Evolutionary conservation across 1,140 invertebrate species (phyloP), one percentile per base, ranked within the genome.

Genomic region (Physella acuta): DNA sequence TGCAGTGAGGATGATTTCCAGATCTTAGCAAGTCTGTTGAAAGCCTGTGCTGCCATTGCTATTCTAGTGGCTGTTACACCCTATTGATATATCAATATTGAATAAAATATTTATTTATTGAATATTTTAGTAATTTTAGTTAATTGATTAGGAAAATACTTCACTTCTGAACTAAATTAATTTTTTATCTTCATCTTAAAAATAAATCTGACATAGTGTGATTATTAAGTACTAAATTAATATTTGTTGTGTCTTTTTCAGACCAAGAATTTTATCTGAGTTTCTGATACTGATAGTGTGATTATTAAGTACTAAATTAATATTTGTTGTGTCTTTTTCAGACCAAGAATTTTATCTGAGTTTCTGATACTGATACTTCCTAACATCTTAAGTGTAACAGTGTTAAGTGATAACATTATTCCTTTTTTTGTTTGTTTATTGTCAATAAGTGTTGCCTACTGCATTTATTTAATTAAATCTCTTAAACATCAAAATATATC

Each of bases 361-460:
- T 55, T 68, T 20, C 37, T 74, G 0, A 39, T 77, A 28, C 44
- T 75, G 11, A 67, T 75, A 31, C 14, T 77, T 34, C 75, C 74
- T 49, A 52, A 71, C 8, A 66, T 71, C 17, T 33, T 79, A 53
- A 71, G 69, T 53, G 34, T 65, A n/a, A 69, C 72, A 24, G 58
- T 70, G 37, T 44, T 75, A 20, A 65, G 69, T 55, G 44, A 62
- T 30, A 39, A 65, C 51, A 66, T 60, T 24, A 55, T 61, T n/a
- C n/a, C 66, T 17, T 52, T 72, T 20, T 67, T 69, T 36, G 16
- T 73, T 1, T 31, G 68, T 14, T 49, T 71, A 26, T 31, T 71
- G 17, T 37, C 30, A 0, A 24, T 64, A 52, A 60, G 44, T 31
- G n/a, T 69, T 63, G 5, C 73, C n/a, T 63, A 58, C 11, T 71